Percentiles rank a stretch among this genome's conserved stretches.
Conservation (phyloP, 1,140 invertebrate species). For the Drosophila ficusphila region DNA sequence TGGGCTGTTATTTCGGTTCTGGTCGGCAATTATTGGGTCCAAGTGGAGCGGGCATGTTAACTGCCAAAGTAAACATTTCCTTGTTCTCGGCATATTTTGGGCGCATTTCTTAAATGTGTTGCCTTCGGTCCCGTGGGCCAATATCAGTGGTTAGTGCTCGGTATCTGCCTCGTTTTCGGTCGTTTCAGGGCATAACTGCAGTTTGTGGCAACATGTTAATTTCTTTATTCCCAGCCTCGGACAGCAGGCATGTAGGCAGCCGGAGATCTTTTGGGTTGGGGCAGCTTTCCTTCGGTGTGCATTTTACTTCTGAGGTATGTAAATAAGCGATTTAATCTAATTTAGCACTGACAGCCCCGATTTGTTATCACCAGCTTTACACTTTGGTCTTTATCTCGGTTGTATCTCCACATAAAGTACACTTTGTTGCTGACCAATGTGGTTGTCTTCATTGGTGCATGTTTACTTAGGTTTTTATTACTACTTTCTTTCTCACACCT, state of each 20-base stretch:
- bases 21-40: constrained; percentile 65
- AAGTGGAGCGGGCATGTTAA: constrained; percentile 63
- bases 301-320: not conserved
- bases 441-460: not conserved
- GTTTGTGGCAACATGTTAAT: constrained; percentile 78
- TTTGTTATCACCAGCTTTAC: constrained; percentile 7
- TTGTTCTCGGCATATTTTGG: constrained; percentile 75
- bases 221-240: constrained; percentile 66
- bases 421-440: not conserved
- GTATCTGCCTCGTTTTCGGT: constrained; percentile 35
- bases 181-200: constrained; percentile 71
- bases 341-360: constrained; percentile 20
- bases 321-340: constrained; percentile 28
- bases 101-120: constrained; percentile 69
- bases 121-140: constrained; percentile 26
- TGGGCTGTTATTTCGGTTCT: constrained; percentile 31
- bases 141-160: constrained; percentile 24
- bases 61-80: constrained; percentile 79
- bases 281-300: constrained; percentile 23
- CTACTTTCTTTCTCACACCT: not conserved
- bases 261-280: not conserved
- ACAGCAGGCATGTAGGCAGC: constrained; percentile 9
- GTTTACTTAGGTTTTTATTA: not conserved
- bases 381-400: not conserved
- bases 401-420: constrained; percentile 1